Conservation (phyloP, 2,113 vertebrate genomes). For the Neolamprologus brichardi region DNA sequence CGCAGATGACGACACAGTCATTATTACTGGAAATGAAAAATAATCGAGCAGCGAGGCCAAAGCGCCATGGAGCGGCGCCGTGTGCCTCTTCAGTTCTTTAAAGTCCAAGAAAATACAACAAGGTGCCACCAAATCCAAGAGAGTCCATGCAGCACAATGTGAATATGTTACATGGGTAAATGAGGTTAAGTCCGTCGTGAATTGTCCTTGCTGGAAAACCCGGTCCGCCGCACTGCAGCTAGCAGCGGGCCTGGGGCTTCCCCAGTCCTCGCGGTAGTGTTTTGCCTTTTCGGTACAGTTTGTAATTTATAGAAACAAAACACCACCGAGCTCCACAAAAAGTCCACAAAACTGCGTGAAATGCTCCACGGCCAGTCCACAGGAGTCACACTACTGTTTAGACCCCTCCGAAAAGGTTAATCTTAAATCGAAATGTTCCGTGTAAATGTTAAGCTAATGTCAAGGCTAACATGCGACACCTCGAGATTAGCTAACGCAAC, state of each 20-base stretch:
- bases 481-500: slow-evolving; percentile 2
- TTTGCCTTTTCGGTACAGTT: not conserved
- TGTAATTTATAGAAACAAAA: not conserved
- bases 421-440: not conserved
- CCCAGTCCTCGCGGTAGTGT: slow-evolving; percentile 16
- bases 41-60: slow-evolving; percentile 1
- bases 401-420: not conserved
- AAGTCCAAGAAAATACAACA: slow-evolving; percentile 40
- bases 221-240: not conserved
- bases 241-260: slow-evolving; percentile 22
- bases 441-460: not conserved
- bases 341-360: not conserved
- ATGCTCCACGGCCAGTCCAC: slow-evolving; percentile 2
- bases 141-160: slow-evolving; percentile 10
- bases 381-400: not conserved
- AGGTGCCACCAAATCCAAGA: slow-evolving; percentile 28
- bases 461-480: slow-evolving; percentile 21
- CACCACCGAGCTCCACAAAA: not conserved
- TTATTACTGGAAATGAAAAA: slow-evolving; percentile 44
- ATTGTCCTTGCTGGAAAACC: slow-evolving; percentile 35
- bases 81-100: slow-evolving; percentile 35
- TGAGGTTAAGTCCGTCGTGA: slow-evolving; percentile 14
- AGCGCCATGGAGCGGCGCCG: slow-evolving; percentile 17
- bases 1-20: slow-evolving; percentile 36
- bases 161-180: not conserved